These are phyloP conservation scores for Clarias laeviceps DNA, from an alignment of 2,797 vertebrate genomes.

Conservation along the genomic window DNA sequence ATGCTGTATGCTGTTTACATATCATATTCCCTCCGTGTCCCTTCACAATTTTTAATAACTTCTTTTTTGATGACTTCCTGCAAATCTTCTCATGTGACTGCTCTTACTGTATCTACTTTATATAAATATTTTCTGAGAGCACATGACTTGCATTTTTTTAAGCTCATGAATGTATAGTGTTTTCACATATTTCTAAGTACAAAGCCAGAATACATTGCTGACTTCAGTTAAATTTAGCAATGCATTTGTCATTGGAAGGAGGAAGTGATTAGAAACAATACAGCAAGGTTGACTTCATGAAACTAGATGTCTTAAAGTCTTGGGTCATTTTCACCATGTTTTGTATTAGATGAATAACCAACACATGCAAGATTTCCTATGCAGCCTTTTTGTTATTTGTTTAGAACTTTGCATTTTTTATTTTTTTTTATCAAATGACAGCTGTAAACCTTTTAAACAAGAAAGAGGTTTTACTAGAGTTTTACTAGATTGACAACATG, in stretches of 20 bases:
- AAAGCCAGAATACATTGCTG: no score
- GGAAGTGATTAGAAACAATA: not conserved
- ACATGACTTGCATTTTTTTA: not conserved
- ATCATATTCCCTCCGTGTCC: not conserved
- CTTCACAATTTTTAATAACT: not conserved
- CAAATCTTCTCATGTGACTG: not conserved
- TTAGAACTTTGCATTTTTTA: not conserved
- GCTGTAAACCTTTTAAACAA: not conserved
- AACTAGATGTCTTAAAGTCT: not conserved
- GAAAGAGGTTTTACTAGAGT: no score
- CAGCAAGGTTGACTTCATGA: no score
- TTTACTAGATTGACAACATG: not conserved
- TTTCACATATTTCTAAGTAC: no score
- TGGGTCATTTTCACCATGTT: not conserved
- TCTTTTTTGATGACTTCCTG: not conserved
- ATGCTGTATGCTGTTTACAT: not conserved
- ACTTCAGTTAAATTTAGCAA: not conserved
- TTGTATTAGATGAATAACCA: not conserved
- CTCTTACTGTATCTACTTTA: not conserved
- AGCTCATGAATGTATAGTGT: no score
- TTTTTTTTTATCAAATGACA: not conserved
- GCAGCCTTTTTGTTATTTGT: not conserved
- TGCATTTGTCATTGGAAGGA: not conserved
- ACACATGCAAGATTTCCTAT: not conserved
- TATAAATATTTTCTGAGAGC: not conserved